phyloP scores from a whole-genome alignment of 2,888 invertebrate species.

The Tetragnatha montana region DNA sequence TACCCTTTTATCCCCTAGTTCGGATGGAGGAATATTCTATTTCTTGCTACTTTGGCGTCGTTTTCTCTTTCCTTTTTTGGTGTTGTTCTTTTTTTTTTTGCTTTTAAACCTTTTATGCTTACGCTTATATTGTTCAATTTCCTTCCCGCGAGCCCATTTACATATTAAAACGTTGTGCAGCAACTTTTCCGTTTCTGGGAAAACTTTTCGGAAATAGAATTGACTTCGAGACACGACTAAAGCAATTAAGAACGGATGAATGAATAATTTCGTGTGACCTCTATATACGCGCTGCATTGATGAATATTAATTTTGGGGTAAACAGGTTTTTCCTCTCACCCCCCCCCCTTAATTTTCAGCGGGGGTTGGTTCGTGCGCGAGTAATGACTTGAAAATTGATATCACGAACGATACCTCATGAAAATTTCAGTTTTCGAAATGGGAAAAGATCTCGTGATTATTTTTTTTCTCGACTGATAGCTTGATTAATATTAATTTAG shows the following conservation, averaged over 20 bases:
- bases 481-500: too few species aligned
- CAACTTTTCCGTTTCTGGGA: neutral
- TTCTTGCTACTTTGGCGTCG: constrained; percentile 7
- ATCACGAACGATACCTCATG: too few species aligned
- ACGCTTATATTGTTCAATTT: constrained; percentile 43
- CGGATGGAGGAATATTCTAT: neutral
- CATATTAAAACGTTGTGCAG: constrained; percentile 40
- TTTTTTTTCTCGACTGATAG: too few species aligned
- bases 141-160: constrained; percentile 32
- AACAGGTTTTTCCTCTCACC: constrained; percentile 14
- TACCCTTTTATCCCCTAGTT: constrained; percentile 1
- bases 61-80: neutral
- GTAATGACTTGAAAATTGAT: too few species aligned
- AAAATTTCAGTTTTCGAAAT: too few species aligned
- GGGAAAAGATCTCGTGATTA: too few species aligned
- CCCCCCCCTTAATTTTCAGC: too few species aligned
- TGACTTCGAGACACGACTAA: constrained; percentile 31
- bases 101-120: neutral
- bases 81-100: neutral
- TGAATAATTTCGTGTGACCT: neutral
- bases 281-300: constrained; percentile 11
- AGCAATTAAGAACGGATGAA: constrained; percentile 27
- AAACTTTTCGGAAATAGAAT: constrained; percentile 26
- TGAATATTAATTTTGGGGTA: constrained; percentile 44
- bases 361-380: too few species aligned